Conservation (phyloP, 1,140 invertebrate species). For the Chironomus tepperi region DNA sequence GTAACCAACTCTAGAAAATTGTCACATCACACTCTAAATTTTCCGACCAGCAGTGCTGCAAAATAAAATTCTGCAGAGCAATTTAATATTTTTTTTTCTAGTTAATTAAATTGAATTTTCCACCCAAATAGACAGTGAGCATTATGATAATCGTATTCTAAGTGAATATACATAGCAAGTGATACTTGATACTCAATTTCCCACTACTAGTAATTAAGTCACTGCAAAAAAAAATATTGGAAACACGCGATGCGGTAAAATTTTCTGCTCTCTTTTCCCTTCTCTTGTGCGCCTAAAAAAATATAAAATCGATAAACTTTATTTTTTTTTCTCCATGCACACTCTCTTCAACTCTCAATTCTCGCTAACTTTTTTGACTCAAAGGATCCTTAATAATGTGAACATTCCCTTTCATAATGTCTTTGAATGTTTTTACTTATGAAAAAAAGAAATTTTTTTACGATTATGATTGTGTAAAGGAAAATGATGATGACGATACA, state of each 20-base stretch:
- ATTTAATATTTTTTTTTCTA: not conserved
- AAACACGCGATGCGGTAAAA: constrained; percentile 3
- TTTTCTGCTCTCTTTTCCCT: not conserved
- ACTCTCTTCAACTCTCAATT: not conserved
- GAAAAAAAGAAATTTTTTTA: not conserved
- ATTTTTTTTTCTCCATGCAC: not conserved
- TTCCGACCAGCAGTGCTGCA: too few species aligned
- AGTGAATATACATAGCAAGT: not conserved
- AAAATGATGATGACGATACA: not conserved
- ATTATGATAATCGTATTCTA: constrained; percentile 10
- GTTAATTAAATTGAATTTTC: constrained; percentile 22
- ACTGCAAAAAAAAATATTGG: constrained; percentile 11
- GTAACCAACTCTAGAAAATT: not conserved
- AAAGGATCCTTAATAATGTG: too few species aligned
- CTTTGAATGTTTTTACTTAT: not conserved
- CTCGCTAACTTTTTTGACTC: not conserved
- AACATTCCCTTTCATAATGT: too few species aligned
- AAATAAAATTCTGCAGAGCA: too few species aligned
- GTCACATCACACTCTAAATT: not conserved
- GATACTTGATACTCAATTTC: constrained; percentile 2
- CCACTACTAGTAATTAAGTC: constrained; percentile 7
- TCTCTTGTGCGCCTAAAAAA: not conserved
- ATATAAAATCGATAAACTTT: not conserved
- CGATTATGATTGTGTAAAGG: too few species aligned
- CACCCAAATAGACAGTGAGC: not conserved